phyloP scores from a whole-genome alignment of 2,888 invertebrate genomes.

The Polyploca ridens region DNA sequence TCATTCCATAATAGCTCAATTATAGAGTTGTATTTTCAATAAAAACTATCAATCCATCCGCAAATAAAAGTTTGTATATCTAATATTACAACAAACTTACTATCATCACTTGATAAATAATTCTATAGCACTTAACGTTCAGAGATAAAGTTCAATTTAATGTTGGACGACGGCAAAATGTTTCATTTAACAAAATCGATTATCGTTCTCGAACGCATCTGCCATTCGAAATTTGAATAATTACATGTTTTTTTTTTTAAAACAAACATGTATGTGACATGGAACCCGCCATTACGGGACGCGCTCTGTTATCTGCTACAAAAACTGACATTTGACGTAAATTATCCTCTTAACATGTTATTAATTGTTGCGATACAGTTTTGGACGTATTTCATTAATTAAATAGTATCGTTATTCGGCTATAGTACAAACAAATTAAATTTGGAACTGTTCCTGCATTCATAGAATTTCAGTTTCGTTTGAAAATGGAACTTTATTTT shows the following conservation, averaged over 20 bases:
- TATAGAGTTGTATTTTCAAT: background rate
- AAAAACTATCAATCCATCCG: background rate
- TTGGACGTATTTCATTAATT: constrained; percentile 34
- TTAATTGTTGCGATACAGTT: constrained; percentile 51
- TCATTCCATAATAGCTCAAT: background rate
- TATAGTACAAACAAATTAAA: background rate
- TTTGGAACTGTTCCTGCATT: background rate
- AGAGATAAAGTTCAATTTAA: background rate
- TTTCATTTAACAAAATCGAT: constrained; percentile 49
- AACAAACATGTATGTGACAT: constrained; percentile 61
- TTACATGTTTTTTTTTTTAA: constrained; percentile 69
- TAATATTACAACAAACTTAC: background rate
- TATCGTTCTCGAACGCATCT: constrained; percentile 71
- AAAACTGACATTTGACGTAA: constrained; percentile 64
- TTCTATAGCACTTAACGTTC: background rate
- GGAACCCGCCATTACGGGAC: constrained; percentile 60
- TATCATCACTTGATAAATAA: background rate
- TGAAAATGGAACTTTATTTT: too few relatives aligned
- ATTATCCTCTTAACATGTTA: constrained; percentile 65
- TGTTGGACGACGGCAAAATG: background rate
- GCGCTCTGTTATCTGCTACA: constrained; percentile 30
- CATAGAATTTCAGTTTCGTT: background rate
- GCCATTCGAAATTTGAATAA: constrained; percentile 80
- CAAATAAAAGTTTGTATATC: background rate
- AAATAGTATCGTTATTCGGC: background rate